Percentiles rank a stretch among this genome's conserved stretches.
Evolutionary conservation across 2,113 vertebrate species (phyloP).

Genomic region (Pogona vitticeps): DNA sequence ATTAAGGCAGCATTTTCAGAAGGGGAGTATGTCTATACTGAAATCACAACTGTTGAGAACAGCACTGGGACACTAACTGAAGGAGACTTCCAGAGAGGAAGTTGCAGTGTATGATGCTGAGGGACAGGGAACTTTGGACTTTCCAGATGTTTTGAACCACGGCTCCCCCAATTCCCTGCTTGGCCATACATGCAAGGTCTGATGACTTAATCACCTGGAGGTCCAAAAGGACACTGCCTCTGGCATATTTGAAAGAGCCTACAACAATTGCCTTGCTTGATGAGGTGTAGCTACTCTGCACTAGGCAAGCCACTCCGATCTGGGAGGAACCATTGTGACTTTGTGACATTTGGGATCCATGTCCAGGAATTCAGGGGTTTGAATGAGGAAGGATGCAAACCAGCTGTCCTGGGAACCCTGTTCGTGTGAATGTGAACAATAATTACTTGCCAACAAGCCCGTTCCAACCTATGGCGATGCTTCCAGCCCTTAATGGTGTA

Average conservation of each 20-base stretch:
- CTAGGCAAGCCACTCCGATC: background rate
- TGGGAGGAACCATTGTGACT: no score
- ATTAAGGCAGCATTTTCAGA: background rate
- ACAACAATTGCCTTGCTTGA: background rate
- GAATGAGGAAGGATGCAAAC: background rate
- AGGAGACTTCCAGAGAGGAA: background rate
- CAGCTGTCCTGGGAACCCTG: background rate
- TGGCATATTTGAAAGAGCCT: background rate
- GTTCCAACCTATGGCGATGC: no score
- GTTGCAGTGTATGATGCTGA: background rate
- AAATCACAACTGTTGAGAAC: background rate
- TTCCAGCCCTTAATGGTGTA: no score
- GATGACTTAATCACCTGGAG: background rate
- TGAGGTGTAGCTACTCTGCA: background rate
- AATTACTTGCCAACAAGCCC: no score
- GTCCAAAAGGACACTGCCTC: background rate
- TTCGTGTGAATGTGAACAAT: background rate
- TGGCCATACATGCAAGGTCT: background rate
- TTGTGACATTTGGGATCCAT: background rate
- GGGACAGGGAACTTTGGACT: background rate
- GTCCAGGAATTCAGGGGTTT: background rate
- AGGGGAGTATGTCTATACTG: background rate
- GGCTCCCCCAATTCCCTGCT: background rate
- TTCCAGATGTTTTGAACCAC: background rate
- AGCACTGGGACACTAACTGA: background rate